phyloP scores from a whole-genome alignment of 2,888 invertebrate genomes.

The Acleris holmiana region DNA sequence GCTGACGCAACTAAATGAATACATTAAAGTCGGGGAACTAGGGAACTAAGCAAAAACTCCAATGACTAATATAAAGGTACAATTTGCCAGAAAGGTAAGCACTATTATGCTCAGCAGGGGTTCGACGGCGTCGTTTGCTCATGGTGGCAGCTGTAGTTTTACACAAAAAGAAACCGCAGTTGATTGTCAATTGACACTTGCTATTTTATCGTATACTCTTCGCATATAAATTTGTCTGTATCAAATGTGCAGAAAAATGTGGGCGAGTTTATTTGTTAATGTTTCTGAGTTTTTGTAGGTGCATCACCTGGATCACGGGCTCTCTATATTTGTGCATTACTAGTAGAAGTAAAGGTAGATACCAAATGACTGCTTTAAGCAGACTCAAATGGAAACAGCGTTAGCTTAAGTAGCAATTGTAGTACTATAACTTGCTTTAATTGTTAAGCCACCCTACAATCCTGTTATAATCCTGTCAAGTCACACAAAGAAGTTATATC shows the following conservation, averaged over 20 bases:
- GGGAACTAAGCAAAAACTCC: constrained; percentile 13
- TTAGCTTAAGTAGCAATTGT: no score
- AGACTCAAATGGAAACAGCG: no score
- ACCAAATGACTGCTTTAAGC: no score
- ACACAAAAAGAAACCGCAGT: constrained; percentile 18
- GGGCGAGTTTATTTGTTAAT: neutral
- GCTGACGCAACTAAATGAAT: constrained; percentile 27
- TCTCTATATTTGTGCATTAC: neutral
- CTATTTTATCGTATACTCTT: constrained; percentile 23
- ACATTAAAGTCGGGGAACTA: constrained; percentile 12
- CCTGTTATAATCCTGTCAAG: no score
- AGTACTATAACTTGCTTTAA: no score
- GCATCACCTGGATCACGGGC: no score
- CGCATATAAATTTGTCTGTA: constrained; percentile 15
- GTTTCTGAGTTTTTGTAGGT: neutral
- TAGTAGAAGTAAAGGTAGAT: neutral
- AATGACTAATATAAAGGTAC: constrained; percentile 9
- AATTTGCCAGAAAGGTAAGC: constrained; percentile 34
- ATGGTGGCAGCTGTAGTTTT: constrained; percentile 30
- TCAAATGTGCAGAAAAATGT: constrained; percentile 19
- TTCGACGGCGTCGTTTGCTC: constrained; percentile 19
- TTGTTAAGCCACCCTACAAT: no score
- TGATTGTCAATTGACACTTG: constrained; percentile 29
- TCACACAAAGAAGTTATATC: no score
- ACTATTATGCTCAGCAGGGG: constrained; percentile 31